These are phyloP conservation scores for Ambastaia sidthimunki DNA, from an alignment of 2,797 vertebrate species.

Conservation along the genomic window DNA sequence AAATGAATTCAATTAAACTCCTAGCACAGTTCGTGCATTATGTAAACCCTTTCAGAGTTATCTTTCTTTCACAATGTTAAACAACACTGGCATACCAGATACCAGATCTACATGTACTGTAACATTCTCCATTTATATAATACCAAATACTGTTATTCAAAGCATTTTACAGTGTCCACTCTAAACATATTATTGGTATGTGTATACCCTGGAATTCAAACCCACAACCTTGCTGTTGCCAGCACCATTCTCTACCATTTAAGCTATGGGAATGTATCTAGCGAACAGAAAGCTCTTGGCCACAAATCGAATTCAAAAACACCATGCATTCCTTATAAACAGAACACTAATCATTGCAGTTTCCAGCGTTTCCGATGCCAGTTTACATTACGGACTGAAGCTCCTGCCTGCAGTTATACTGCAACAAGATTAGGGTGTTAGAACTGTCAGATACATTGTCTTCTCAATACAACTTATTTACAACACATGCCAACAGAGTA, in stretches of 20 bases:
- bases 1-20: background rate
- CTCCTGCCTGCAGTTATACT: constrained; percentile 3
- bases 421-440: constrained; percentile 14
- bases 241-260: background rate
- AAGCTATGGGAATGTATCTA: background rate
- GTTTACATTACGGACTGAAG: background rate
- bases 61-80: constrained; percentile 20
- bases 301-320: constrained; percentile 11
- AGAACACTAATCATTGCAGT: constrained; percentile 13
- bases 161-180: background rate
- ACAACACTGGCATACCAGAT: constrained; percentile 6
- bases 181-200: background rate
- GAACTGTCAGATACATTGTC: constrained; percentile 46
- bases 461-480: constrained; percentile 46
- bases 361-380: background rate
- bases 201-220: background rate
- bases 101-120: background rate
- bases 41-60: constrained; percentile 44
- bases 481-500: constrained; percentile 45
- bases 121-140: background rate
- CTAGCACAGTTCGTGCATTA: background rate
- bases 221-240: background rate
- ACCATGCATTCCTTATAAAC: constrained; percentile 6
- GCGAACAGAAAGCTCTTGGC: background rate
- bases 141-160: constrained; percentile 14